Conservation (phyloP, 2,113 vertebrate species). For the Orientallactaga bullata region DNA sequence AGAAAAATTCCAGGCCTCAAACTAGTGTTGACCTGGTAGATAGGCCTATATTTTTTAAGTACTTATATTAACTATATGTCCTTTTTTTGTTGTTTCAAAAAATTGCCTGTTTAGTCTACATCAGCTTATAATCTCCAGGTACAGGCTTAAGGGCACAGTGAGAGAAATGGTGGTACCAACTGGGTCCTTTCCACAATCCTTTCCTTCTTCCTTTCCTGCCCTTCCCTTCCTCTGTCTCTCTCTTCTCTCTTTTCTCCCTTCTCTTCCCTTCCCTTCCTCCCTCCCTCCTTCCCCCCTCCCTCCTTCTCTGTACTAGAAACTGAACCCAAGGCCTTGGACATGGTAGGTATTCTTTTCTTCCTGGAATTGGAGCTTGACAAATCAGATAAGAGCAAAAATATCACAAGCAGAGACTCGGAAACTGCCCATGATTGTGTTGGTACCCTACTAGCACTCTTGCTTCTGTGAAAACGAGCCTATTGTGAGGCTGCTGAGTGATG, state of each 20-base stretch:
- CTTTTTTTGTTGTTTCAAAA: constrained; percentile 52
- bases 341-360: background rate
- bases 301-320: no score
- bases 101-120: constrained; percentile 18
- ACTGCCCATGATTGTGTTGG: background rate
- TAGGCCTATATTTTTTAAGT: constrained; percentile 44
- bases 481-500: background rate
- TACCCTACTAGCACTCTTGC: background rate
- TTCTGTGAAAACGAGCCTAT: background rate
- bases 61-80: constrained; percentile 28
- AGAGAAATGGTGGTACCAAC: background rate
- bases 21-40: background rate
- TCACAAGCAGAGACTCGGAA: constrained; percentile 24
- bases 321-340: no score
- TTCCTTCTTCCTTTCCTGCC: no score
- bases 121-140: background rate
- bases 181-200: background rate
- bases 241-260: no score
- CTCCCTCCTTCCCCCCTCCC: no score
- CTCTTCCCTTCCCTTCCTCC: no score
- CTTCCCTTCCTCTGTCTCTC: no score
- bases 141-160: background rate
- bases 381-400: background rate
- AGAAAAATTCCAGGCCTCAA: constrained; percentile 31
- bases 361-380: background rate